Base-by-base conservation (phyloP, 2,888 invertebrate species). In the Torymus auratus region DNA sequence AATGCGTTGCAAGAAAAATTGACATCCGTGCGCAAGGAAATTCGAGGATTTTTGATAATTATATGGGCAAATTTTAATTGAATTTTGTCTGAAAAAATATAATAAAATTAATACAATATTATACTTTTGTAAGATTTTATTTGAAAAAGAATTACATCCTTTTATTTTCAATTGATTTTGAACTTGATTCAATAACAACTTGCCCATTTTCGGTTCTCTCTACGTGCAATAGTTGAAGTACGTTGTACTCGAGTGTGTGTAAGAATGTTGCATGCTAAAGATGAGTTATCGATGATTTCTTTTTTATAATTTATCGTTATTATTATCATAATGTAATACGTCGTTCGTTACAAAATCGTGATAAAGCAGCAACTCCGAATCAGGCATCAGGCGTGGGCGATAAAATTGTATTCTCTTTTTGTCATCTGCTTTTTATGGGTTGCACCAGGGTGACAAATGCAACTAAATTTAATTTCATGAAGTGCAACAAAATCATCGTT, bases 1-100 rank as follows among this genome's bases (percentile, higher is more conserved):
- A 52, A 78, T 82, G 73, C 80, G 81, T 84, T 82, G 81, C 81
- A 78, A 78, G 80, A 81, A 81, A 82, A 85, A 83, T 84, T 85
- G 82, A 83, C 83, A 83, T 81, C 61, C 65, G 61, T 83, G 77
- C 72, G 14, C 58, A 81, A 82, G 71, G 80, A 78, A 74, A 78
- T 76, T 52, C 41, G 41, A 41, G 41, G 41, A 41, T 65, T 23
- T 64, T 11, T 70, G 15, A 15, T 55, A 20, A 41, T 41, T 10
- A 50, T 20, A 68, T 64, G 67, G 68, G 69, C 64, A 79, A 79
- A 74, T 68, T 73, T 79, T 28, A 52, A 78, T 61, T 65, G 60
- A 78, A 73, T 62, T 56, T n/a, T 20, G 28, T 13, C 12, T 17
- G 3, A 20, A 53, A 13, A 41, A n/a, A 41, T 60, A 41, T 41